phyloP scores from a whole-genome alignment of 2,113 vertebrate genomes.

The Jacana jacana region DNA sequence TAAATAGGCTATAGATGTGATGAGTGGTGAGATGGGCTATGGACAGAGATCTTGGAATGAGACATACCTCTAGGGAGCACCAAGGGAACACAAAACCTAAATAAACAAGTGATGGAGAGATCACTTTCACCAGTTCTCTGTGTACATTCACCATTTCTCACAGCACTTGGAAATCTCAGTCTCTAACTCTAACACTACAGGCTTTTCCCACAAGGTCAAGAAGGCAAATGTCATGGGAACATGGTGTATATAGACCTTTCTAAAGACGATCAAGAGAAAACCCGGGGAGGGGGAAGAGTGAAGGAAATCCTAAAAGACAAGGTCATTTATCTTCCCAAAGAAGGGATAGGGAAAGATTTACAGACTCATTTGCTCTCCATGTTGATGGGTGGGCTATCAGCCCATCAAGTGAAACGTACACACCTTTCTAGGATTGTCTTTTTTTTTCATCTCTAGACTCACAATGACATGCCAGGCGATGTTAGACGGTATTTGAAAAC shows the following conservation, averaged over 20 bases:
- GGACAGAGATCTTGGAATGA: neutral
- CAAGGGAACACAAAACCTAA: neutral
- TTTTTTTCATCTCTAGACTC: neutral
- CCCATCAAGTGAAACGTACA: neutral
- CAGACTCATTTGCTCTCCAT: neutral
- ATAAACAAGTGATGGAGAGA: neutral
- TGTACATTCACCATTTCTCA: neutral
- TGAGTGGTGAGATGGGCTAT: rapidly evolving
- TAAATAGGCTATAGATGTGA: neutral
- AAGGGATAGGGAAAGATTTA: neutral
- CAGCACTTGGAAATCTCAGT: neutral
- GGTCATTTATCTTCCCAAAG: neutral
- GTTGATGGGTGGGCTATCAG: neutral
- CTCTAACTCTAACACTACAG: neutral
- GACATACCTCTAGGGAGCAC: neutral
- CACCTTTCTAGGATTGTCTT: neutral
- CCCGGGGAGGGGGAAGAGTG: rapidly evolving
- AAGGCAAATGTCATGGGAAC: constrained; percentile 51
- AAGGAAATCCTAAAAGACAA: neutral
- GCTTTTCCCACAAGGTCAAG: neutral
- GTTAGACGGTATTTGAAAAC: neutral
- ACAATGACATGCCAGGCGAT: neutral
- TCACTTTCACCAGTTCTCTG: neutral
- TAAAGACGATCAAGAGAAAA: neutral
- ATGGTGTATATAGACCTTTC: neutral